Evolutionary conservation across 2,888 invertebrate genomes (phyloP).

Genomic region (Netelia fuscicornis): DNA sequence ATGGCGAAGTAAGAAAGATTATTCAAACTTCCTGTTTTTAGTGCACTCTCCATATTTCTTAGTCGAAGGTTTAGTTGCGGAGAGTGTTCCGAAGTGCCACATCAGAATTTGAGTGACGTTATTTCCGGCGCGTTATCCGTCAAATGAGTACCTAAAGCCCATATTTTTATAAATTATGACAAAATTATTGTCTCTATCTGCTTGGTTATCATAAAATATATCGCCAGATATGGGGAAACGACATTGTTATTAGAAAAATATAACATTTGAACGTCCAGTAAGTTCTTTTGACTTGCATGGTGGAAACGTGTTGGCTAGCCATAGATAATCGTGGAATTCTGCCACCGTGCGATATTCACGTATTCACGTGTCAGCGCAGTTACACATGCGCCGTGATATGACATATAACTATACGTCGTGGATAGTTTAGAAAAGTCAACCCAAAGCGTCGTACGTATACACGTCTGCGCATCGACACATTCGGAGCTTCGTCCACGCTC

Average conservation of each 20-base stretch:
- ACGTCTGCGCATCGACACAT: constrained; percentile 38
- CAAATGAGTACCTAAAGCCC: constrained; percentile 16
- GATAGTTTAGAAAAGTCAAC: constrained; percentile 62
- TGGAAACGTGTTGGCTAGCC: constrained; percentile 67
- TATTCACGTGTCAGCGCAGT: constrained; percentile 77
- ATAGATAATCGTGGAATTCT: constrained; percentile 57
- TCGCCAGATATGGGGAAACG: background rate
- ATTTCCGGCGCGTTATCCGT: constrained; percentile 50
- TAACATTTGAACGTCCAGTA: background rate
- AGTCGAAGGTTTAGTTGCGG: background rate
- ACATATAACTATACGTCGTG: background rate
- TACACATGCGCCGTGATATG: constrained; percentile 58
- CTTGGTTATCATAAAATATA: background rate
- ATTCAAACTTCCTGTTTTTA: background rate
- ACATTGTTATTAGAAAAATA: background rate
- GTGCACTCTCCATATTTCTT: background rate
- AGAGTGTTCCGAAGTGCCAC: constrained; percentile 34
- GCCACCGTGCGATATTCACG: constrained; percentile 50
- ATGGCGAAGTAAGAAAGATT: background rate
- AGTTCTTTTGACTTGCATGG: constrained; percentile 58
- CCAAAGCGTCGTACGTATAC: constrained; percentile 41
- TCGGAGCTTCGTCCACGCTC: constrained; percentile 29
- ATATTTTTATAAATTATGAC: background rate
- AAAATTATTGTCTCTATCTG: background rate
- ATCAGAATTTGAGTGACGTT: constrained; percentile 14